phyloP scores from a whole-genome alignment of 2,797 vertebrate species.

The Harpagifer antarcticus region DNA sequence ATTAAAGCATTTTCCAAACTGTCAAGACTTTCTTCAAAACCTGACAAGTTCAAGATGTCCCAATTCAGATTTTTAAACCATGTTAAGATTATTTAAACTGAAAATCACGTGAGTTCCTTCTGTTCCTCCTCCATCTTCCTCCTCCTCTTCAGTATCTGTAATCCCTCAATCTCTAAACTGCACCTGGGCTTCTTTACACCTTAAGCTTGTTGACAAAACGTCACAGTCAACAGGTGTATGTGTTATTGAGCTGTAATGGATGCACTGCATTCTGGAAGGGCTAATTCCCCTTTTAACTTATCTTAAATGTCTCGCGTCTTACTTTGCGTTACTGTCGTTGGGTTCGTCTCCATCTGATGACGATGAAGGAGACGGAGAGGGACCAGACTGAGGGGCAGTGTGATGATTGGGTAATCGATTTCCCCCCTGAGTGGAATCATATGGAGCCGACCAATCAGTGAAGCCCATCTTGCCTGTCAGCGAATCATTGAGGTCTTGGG shows the following conservation, averaged over 20 bases:
- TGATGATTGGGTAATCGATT: conserved; percentile 88
- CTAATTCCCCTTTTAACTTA: not conserved
- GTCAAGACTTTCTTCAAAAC: too few relatives aligned
- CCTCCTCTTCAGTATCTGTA: conserved; percentile 15
- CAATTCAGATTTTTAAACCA: not conserved
- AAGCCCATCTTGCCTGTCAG: conserved; percentile 87
- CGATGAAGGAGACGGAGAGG: conserved; percentile 89
- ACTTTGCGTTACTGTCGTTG: conserved; percentile 90
- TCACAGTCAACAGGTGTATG: too few relatives aligned
- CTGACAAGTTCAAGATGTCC: not conserved
- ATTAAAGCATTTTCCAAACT: too few relatives aligned
- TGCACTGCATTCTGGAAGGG: too few relatives aligned
- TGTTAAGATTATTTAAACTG: not conserved
- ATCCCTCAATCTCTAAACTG: not conserved
- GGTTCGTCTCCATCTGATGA: conserved; percentile 92
- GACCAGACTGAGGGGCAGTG: conserved; percentile 82
- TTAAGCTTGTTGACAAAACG: too few relatives aligned
- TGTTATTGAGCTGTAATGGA: too few relatives aligned
- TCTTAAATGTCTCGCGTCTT: conserved; percentile 50
- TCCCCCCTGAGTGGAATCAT: conserved; percentile 87
- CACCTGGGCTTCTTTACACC: too few relatives aligned
- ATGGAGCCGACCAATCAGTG: conserved; percentile 90
- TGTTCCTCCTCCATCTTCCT: not conserved
- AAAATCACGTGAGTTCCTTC: not conserved
- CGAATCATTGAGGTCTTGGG: conserved; percentile 89